Percentiles rank a stretch among this genome's conserved stretches.
Evolutionary conservation across 2,797 vertebrate species (phyloP).

Genomic region (Hylomyscus alleni): DNA sequence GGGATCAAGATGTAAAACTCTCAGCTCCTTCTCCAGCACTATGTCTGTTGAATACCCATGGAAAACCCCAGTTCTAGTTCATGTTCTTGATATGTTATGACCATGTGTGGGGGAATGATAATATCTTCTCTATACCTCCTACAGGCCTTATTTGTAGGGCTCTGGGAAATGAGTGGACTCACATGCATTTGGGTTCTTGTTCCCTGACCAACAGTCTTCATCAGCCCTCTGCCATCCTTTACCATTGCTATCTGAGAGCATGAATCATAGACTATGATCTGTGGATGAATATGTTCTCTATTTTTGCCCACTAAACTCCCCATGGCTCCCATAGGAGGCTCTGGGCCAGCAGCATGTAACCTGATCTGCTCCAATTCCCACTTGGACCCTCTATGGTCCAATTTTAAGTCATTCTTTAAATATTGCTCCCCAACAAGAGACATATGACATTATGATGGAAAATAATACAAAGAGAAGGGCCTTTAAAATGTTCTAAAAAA

Average conservation of each 20-base stretch:
- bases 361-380: background rate
- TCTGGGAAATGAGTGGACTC: background rate
- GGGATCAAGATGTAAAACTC: background rate
- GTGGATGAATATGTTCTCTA: background rate
- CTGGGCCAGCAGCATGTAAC: too few species aligned
- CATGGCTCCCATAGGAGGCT: background rate
- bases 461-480: background rate
- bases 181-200: fast-evolving
- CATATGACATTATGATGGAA: background rate
- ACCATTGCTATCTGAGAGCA: background rate
- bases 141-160: background rate
- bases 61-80: too few species aligned
- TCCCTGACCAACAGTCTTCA: background rate
- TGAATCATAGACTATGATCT: background rate
- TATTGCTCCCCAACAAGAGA: background rate
- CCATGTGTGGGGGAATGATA: background rate
- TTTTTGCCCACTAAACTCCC: fast-evolving
- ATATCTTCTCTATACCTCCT: background rate
- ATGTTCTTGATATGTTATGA: background rate
- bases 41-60: too few species aligned
- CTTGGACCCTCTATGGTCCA: background rate
- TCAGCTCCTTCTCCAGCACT: background rate
- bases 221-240: background rate
- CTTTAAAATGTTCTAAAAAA: background rate
- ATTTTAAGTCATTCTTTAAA: background rate